Conservation (phyloP, 2,888 invertebrate genomes). For the Lepidocyrtoides sp. region DNA sequence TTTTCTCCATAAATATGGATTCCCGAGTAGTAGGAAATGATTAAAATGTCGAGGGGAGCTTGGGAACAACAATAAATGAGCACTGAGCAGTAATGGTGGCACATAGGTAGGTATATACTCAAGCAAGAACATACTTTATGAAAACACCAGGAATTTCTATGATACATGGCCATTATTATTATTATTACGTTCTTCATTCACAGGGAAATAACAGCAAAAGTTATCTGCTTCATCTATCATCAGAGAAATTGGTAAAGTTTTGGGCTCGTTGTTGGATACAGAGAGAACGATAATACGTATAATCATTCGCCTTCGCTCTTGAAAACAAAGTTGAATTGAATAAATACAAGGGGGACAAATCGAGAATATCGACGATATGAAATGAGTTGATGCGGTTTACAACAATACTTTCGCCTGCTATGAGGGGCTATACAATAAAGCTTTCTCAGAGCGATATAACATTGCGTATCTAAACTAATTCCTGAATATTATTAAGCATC, state of each 20-base stretch:
- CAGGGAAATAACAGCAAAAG: slow-evolving; percentile 11
- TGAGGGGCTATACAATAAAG: no score
- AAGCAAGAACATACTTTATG: no score
- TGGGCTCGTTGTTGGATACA: neutral
- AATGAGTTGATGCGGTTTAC: neutral
- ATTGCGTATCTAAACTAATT: no score
- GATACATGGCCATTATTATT: slow-evolving; percentile 11
- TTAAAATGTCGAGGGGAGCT: neutral
- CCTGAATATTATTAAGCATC: no score
- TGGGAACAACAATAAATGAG: neutral
- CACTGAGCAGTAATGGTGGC: no score
- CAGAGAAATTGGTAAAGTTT: slow-evolving; percentile 33
- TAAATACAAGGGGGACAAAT: neutral
- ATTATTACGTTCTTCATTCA: slow-evolving; percentile 26
- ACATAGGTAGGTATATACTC: no score
- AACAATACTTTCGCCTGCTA: neutral
- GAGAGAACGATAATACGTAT: neutral
- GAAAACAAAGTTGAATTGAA: neutral
- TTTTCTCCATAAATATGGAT: neutral
- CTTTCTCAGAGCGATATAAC: no score
- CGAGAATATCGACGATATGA: neutral
- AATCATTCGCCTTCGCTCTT: neutral
- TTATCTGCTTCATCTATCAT: slow-evolving; percentile 40
- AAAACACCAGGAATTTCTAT: no score
- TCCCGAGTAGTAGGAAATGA: neutral